Percentiles rank a stretch among this genome's conserved stretches.
Evolutionary conservation across 2,888 invertebrate genomes (phyloP).

Genomic region (Lochmaea capreae): DNA sequence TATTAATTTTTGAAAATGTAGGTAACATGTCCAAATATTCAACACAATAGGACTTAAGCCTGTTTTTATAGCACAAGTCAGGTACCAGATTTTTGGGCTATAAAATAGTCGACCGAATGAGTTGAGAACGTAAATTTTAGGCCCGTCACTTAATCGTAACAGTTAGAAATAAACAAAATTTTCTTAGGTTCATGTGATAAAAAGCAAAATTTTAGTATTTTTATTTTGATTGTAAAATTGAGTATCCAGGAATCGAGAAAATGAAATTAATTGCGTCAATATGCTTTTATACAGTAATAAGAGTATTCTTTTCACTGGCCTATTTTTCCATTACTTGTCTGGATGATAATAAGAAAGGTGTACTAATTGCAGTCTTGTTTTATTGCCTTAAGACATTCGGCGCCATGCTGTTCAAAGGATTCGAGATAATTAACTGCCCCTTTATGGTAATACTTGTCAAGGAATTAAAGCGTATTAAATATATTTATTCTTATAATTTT

Average conservation of each 20-base stretch:
- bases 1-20: slow-evolving; percentile 25
- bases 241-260: no score
- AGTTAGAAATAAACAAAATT: neutral
- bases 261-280: no score
- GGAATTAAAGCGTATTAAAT: slow-evolving; percentile 16
- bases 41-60: slow-evolving; percentile 30
- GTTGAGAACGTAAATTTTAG: slow-evolving; percentile 1
- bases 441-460: slow-evolving; percentile 30
- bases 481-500: neutral
- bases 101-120: slow-evolving; percentile 11
- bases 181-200: neutral
- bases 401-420: slow-evolving; percentile 40
- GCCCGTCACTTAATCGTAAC: neutral
- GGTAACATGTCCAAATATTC: slow-evolving; percentile 22
- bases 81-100: slow-evolving; percentile 23
- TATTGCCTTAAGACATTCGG: slow-evolving; percentile 39
- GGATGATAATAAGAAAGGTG: slow-evolving; percentile 36
- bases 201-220: no score
- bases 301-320: slow-evolving; percentile 6
- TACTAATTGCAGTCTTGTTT: slow-evolving; percentile 47
- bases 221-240: no score
- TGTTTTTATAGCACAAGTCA: slow-evolving; percentile 31
- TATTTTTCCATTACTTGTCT: neutral
- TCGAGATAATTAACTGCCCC: slow-evolving; percentile 36
- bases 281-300: no score